Conservation (phyloP, 2,113 vertebrate species). For the Nettapus auritus region DNA sequence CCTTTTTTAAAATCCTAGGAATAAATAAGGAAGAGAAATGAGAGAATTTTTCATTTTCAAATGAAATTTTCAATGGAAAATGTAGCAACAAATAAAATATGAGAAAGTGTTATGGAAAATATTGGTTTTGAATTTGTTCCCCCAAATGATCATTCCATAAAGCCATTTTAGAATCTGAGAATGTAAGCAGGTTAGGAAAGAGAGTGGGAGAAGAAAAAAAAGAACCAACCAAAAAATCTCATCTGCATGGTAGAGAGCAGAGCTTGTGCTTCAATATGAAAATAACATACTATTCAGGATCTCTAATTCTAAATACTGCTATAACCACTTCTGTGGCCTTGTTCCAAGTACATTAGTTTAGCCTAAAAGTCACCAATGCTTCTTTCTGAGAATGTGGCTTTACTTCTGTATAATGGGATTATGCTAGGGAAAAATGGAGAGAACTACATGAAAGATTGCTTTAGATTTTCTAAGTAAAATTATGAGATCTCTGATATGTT, state of each 20-base stretch:
- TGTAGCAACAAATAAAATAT: not conserved
- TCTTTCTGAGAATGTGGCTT: constrained; percentile 25
- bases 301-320: not conserved
- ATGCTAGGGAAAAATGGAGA: not conserved
- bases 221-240: not conserved
- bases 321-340: not conserved
- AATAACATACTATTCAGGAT: not conserved
- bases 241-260: not conserved
- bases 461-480: constrained; percentile 8
- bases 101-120: not conserved
- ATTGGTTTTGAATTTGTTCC: not conserved
- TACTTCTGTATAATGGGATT: constrained; percentile 23
- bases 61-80: not conserved
- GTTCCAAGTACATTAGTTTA: constrained; percentile 17
- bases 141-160: not conserved
- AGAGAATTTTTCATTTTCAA: not conserved
- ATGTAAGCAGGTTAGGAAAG: not conserved
- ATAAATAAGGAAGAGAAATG: not conserved
- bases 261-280: not conserved
- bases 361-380: not conserved
- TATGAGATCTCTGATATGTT: not conserved
- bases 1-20: not conserved
- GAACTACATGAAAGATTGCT: not conserved
- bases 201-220: not conserved
- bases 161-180: not conserved